These are phyloP conservation scores for Catharus ustulatus DNA, from an alignment of 2,797 vertebrate genomes.

Conservation along the genomic window DNA sequence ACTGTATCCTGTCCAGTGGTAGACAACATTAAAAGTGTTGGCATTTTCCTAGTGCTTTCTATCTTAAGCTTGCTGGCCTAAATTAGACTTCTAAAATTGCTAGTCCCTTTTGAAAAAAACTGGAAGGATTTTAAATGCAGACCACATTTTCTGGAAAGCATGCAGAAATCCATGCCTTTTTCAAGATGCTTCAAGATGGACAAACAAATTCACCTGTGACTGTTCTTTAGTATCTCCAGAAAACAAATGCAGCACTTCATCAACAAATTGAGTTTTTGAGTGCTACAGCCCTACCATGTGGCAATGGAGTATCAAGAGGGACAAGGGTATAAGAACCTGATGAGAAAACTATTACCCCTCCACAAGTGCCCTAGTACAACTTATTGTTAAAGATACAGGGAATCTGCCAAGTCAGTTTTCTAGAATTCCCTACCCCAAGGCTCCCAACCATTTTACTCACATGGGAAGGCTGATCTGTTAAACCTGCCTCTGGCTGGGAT, in stretches of 20 bases:
- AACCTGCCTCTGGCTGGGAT: background rate
- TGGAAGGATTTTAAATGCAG: background rate
- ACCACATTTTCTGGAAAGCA: background rate
- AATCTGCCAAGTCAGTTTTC: background rate
- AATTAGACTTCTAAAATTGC: background rate
- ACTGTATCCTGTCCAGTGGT: background rate
- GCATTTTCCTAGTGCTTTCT: conserved; percentile 30
- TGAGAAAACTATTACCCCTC: background rate
- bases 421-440: background rate
- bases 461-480: background rate
- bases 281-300: background rate
- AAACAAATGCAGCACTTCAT: background rate
- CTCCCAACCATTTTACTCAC: background rate
- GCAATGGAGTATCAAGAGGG: background rate
- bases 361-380: background rate
- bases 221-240: background rate
- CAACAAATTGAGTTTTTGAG: background rate
- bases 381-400: background rate
- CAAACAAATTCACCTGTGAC: background rate
- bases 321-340: background rate
- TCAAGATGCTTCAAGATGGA: background rate
- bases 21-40: background rate
- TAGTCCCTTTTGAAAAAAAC: background rate
- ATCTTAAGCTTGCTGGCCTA: background rate
- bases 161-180: background rate